Evolutionary conservation across 2,797 vertebrate genomes (phyloP), one percentile per base, ranked within the genome.

Genomic region (Tolypeutes matacus): DNA sequence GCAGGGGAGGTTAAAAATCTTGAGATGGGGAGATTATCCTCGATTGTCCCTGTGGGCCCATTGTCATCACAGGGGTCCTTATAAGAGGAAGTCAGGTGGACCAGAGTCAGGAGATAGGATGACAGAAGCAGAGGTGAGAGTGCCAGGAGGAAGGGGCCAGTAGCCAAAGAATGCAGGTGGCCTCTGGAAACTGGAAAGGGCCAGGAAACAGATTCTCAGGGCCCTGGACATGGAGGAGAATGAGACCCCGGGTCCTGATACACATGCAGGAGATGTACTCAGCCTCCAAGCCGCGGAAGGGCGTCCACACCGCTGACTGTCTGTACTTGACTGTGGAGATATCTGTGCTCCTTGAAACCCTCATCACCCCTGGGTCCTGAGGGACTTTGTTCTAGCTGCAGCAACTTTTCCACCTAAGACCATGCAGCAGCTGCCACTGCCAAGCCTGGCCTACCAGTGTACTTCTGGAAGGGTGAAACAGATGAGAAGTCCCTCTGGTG

Each of bases 381-480:
- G 99, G 99, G 99, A 82, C 99, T 99, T 97, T 99, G 99, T 99
- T 99, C 99, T 36, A 99, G 99, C 98, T 99, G 99, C 93, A 99
- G 99, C 97, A 99, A 99, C 97, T 99, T 99, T 97, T 99, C 99
- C 75, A 99, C 99, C 31, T 99, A 99, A 97, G 99, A 99, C 97
- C 99, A 99, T 0, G 99, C 99, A 36, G 99, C 99, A 7, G 93
- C 99, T 31, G 99, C 99, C 95, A 99, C 99, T 84, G 99, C 99
- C 91, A 99, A 99, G 97, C 39, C 99, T 60, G 99, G 99, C 56
- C 56, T 56, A 21, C 5, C 49, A 99, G 99, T 99, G 89, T 99
- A 98, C 27, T 99, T 99, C 0, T 99, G 99, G 99, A 99, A 99
- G 97, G 99, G 99, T 1, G 99, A 99, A 98, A 99, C 99, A 0